A percentile compares a stretch with the other conserved stretches of the same genome.
These are phyloP conservation scores for Epicampocera succincta DNA, from an alignment of 2,888 invertebrate species.

Conservation along the genomic window DNA sequence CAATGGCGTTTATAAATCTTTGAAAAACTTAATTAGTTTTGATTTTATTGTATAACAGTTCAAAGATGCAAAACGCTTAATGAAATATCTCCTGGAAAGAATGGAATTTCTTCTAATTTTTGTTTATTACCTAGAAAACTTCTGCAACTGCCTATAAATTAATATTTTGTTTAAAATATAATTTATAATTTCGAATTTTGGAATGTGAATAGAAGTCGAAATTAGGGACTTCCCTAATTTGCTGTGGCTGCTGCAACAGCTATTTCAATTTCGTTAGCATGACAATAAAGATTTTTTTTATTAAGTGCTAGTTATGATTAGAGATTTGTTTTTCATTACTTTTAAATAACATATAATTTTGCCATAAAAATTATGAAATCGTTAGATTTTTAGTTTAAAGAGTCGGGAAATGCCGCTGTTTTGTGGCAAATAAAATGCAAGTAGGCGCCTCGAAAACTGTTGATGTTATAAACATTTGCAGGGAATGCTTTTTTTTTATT, in stretches of 20 bases:
- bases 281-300: constrained; percentile 36
- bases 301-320: constrained; percentile 49
- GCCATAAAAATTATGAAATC: constrained; percentile 35
- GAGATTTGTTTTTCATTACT: constrained; percentile 11
- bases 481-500: background rate
- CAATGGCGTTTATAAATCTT: too few species aligned
- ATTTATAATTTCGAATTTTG: too few species aligned
- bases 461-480: background rate
- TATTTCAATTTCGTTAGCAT: background rate
- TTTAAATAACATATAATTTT: constrained; percentile 34
- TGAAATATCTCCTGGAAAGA: too few species aligned
- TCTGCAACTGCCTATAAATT: too few species aligned
- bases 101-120: too few species aligned
- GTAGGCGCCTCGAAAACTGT: constrained; percentile 63
- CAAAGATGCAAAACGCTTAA: too few species aligned
- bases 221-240: background rate
- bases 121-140: too few species aligned
- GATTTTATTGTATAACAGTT: too few species aligned
- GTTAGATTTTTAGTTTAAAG: constrained; percentile 39
- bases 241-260: constrained; percentile 6
- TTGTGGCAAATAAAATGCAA: constrained; percentile 26
- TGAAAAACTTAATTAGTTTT: too few species aligned
- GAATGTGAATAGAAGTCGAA: too few species aligned
- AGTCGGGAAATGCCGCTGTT: constrained; percentile 32
- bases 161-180: too few species aligned